A percentile compares a stretch with the other conserved stretches of the same genome.
Conservation (phyloP, 2,888 invertebrate species). For the Drosophila sordidapex region DNA sequence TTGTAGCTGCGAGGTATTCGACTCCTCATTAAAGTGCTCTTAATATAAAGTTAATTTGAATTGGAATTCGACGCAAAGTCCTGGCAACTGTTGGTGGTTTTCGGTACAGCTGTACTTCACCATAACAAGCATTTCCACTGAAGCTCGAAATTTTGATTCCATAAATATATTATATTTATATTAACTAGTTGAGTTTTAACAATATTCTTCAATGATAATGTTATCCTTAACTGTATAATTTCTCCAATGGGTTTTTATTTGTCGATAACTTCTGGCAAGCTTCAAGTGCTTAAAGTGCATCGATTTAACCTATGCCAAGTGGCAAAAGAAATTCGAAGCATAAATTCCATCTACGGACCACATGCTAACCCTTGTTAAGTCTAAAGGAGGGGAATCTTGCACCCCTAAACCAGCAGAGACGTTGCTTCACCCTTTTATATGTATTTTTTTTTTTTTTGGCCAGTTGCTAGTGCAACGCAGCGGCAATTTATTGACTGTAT, state of each 20-base stretch:
- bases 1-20: slow-evolving; percentile 47
- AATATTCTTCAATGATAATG: neutral
- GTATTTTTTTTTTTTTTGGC: slow-evolving; percentile 32
- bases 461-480: slow-evolving; percentile 64
- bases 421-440: neutral
- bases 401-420: neutral
- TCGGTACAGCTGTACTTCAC: slow-evolving; percentile 1
- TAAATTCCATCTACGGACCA: slow-evolving; percentile 54
- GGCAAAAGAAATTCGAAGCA: slow-evolving; percentile 58
- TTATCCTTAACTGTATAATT: neutral
- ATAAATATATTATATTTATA: neutral
- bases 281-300: slow-evolving; percentile 35
- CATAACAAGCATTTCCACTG: neutral
- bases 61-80: slow-evolving; percentile 50
- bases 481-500: slow-evolving; percentile 78
- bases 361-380: slow-evolving; percentile 41
- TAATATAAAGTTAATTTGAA: slow-evolving; percentile 70
- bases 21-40: slow-evolving; percentile 72
- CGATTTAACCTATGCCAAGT: slow-evolving; percentile 24
- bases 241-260: neutral
- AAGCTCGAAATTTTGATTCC: neutral
- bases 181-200: neutral
- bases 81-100: slow-evolving; percentile 25
- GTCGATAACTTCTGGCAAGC: neutral
- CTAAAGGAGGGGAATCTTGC: neutral